Conservation (phyloP, 2,888 invertebrate species). For the Drosophila robusta region DNA sequence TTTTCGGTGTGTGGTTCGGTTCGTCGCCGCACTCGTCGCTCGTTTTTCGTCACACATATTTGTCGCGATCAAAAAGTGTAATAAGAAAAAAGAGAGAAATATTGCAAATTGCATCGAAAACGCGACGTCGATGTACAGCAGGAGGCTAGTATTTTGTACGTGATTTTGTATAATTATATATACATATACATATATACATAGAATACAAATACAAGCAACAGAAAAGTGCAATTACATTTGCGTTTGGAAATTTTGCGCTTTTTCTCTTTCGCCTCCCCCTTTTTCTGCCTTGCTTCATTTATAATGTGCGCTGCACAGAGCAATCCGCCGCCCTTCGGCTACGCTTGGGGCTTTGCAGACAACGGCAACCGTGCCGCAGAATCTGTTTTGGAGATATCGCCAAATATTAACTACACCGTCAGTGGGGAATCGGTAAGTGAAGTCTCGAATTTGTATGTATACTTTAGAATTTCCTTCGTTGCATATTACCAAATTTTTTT, state of each 20-base stretch:
- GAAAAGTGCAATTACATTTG: conserved; percentile 82
- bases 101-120: conserved; percentile 61
- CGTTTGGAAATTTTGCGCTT: conserved; percentile 82
- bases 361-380: conserved; percentile 84
- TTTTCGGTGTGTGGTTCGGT: conserved; percentile 73
- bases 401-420: conserved; percentile 85
- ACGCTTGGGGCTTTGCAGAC: conserved; percentile 85
- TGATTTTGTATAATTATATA: conserved; percentile 77
- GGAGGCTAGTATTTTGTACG: conserved; percentile 81
- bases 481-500: conserved; percentile 48
- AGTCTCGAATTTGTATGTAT: conserved; percentile 54
- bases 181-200: conserved; percentile 75
- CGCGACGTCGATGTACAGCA: conserved; percentile 65
- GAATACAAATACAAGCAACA: conserved; percentile 75
- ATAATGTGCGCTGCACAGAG: conserved; percentile 85
- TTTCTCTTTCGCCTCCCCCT: conserved; percentile 77
- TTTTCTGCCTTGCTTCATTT: conserved; percentile 68
- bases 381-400: conserved; percentile 85
- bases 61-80: conserved; percentile 63
- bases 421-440: conserved; percentile 85
- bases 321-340: conserved; percentile 85
- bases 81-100: conserved; percentile 55
- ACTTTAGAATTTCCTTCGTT: conserved; percentile 60
- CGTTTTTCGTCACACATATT: conserved; percentile 77
- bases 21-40: conserved; percentile 71